Base-by-base conservation (phyloP, 2,797 vertebrate genomes). In the Thamnophis elegans region DNA sequence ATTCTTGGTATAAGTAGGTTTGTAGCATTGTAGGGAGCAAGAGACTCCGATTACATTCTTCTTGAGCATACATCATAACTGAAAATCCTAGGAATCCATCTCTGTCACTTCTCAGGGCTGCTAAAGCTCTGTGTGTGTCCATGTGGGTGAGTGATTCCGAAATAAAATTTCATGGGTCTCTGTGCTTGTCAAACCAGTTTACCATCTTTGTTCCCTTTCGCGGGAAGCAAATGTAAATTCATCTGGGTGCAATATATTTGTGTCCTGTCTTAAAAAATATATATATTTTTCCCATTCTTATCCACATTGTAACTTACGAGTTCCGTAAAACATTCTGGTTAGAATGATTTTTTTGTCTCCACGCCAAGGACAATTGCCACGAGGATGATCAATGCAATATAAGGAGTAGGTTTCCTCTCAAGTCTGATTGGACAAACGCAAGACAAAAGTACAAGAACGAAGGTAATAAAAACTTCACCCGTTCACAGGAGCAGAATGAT, bases 161-260 rank as follows among this genome's bases (percentile, higher is more conserved):
- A 59, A 65, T 51, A 7, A 73, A 56, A 90, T 90, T 90, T 87
- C 85, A 88, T 26, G 60, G n/a, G 73, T 85, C 73, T 89, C 91
- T 42, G 20, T 85, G 47, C 59, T 78, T 62, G 87, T 62, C 91
- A 89, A 2, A 92, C 28, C n/a, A 5, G 9, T 56, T 90, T 65
- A 22, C 42, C 47, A 36, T 78, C 62, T 36, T 42, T 56, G 26
- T 60, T 59, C 28, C 36, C 28, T 62, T 73, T 87, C 28, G 51
- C 51, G 12, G 7, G 58, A 53, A 78, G 11, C 18, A 14, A 87
- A 20, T 54, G 16, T 5, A 82, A 47, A 53, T 13, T 82, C 54
- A 90, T 60, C 28, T 62, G 25, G 28, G 36, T 42, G 22, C 14
- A 82, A 82, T 82, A 36, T 88, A 51, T 32, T 89, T 25, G 22